phyloP scores from a whole-genome alignment of 2,888 invertebrate genomes.

The Drosophila aldrichi region DNA sequence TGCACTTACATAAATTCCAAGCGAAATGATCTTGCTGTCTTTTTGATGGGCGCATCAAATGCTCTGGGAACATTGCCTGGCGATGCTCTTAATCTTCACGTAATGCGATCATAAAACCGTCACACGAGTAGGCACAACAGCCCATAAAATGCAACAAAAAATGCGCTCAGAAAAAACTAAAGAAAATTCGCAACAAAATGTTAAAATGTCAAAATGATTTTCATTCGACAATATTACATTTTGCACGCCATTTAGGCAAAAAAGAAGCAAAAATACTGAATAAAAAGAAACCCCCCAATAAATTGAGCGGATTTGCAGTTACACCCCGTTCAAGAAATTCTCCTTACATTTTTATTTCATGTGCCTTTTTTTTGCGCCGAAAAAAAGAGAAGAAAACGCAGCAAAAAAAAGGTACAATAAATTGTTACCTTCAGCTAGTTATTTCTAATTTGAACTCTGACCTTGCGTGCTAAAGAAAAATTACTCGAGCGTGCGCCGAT shows the following conservation, averaged over 20 bases:
- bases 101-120: slow-evolving; percentile 73
- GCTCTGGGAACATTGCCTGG: slow-evolving; percentile 36
- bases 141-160: slow-evolving; percentile 48
- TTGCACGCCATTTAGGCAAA: slow-evolving; percentile 68
- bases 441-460: slow-evolving; percentile 61
- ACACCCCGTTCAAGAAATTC: slow-evolving; percentile 58
- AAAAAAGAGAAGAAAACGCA: not conserved
- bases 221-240: slow-evolving; percentile 61
- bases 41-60: slow-evolving; percentile 56
- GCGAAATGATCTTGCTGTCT: slow-evolving; percentile 30
- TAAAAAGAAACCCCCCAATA: slow-evolving; percentile 2
- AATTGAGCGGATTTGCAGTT: slow-evolving; percentile 53
- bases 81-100: slow-evolving; percentile 37
- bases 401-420: slow-evolving; percentile 14
- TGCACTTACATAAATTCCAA: slow-evolving; percentile 56
- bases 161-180: slow-evolving; percentile 20
- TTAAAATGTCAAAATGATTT: slow-evolving; percentile 65
- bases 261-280: not conserved
- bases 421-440: slow-evolving; percentile 36
- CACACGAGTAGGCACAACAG: slow-evolving; percentile 64
- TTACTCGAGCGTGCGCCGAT: slow-evolving; percentile 60
- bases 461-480: slow-evolving; percentile 61
- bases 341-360: slow-evolving; percentile 55
- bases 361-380: slow-evolving; percentile 30
- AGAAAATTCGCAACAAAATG: slow-evolving; percentile 35